Conservation (phyloP, 2,113 vertebrate species). For the Syrrhaptes paradoxus region DNA sequence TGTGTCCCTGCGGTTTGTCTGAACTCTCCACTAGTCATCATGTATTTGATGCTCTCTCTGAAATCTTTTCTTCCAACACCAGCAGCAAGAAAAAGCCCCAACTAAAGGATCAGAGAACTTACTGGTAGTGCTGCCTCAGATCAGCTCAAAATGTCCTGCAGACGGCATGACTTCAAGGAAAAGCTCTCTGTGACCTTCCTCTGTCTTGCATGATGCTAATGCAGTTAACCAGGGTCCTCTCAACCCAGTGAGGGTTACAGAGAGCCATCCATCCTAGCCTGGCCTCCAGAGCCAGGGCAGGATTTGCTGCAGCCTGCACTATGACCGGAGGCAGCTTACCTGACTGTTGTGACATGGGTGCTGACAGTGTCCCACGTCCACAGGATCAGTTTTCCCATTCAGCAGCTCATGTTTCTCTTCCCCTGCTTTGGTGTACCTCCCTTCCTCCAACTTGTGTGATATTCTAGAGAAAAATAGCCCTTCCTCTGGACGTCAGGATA, state of each 20-base stretch:
- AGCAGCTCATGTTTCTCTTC: background rate
- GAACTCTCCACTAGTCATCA: background rate
- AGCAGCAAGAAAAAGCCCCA: background rate
- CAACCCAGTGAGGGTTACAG: background rate
- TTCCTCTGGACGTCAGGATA: background rate
- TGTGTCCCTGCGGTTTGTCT: background rate
- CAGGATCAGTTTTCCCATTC: background rate
- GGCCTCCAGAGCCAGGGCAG: background rate
- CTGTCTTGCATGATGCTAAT: background rate
- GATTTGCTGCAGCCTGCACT: background rate
- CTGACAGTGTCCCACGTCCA: background rate
- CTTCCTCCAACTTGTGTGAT: background rate
- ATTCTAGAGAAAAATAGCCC: background rate
- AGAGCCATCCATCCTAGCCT: no score
- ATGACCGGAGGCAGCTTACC: background rate
- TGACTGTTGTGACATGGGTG: fast-evolving
- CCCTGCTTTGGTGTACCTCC: background rate
- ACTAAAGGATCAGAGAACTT: background rate
- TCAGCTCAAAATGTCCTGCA: background rate
- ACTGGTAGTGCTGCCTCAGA: background rate
- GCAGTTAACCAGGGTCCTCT: background rate
- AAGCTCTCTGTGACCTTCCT: background rate
- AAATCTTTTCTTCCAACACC: background rate
- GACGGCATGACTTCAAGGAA: background rate
- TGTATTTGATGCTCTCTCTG: background rate